Percentiles rank a stretch among this genome's conserved stretches.
Conservation (phyloP, 2,797 vertebrate species). For the Poecilia picta region DNA sequence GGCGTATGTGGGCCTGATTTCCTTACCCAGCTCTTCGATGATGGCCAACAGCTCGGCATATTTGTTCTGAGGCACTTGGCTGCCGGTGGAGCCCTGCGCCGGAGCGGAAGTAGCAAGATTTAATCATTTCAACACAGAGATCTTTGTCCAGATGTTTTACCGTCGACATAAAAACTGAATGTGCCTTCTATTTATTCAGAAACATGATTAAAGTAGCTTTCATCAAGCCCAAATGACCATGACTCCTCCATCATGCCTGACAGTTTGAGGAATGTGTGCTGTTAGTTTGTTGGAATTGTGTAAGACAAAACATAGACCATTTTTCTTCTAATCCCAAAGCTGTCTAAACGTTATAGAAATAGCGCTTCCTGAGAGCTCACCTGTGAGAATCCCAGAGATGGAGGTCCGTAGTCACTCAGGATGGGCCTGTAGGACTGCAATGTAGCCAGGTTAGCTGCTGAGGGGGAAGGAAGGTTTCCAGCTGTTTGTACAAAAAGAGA, state of each 20-base stretch:
- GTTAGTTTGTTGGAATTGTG: background rate
- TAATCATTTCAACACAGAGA: background rate
- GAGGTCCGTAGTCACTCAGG: constrained; percentile 94
- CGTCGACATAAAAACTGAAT: no score
- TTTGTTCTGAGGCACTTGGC: constrained; percentile 97
- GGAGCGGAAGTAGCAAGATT: background rate
- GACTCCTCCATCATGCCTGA: no score
- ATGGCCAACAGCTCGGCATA: constrained; percentile 97
- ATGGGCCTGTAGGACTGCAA: constrained; percentile 91
- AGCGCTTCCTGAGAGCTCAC: constrained; percentile 62
- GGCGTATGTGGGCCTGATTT: constrained; percentile 97
- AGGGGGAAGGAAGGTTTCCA: constrained; percentile 89
- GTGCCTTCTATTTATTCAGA: no score
- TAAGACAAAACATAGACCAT: background rate
- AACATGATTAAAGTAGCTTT: no score
- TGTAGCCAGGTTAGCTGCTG: constrained; percentile 91
- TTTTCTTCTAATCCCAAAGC: background rate
- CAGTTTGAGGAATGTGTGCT: background rate
- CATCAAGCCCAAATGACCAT: no score
- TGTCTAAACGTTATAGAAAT: background rate
- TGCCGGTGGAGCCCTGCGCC: constrained; percentile 87
- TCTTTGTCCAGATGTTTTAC: no score
- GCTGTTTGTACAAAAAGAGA: constrained; percentile 69
- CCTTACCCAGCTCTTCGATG: constrained; percentile 97
- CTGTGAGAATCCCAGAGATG: constrained; percentile 95